Percentiles rank a stretch among this genome's conserved stretches.
These are phyloP conservation scores for Brienomyrus brachyistius DNA, from an alignment of 2,113 vertebrate genomes.

Conservation along the genomic window DNA sequence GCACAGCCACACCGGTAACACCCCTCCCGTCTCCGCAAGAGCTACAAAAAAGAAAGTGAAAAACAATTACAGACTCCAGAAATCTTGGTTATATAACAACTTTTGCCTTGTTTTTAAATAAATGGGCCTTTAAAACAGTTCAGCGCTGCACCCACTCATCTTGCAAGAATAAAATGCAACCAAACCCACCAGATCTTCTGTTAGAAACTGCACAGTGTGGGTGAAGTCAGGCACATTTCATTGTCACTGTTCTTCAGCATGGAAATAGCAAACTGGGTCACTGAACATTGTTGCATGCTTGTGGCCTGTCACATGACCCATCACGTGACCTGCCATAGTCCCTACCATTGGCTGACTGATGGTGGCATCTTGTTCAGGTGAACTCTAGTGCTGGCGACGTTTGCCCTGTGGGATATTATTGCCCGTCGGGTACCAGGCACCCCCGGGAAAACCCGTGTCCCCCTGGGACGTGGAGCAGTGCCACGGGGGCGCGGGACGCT, in stretches of 20 bases:
- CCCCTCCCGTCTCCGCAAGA: background rate
- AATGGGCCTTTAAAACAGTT: background rate
- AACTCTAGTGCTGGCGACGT: slow-evolving; percentile 62
- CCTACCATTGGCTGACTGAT: background rate
- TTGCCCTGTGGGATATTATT: slow-evolving; percentile 71
- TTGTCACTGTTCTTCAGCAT: background rate
- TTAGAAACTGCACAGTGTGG: background rate
- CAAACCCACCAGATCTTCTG: background rate
- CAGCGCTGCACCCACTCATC: background rate
- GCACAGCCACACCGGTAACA: slow-evolving; percentile 68
- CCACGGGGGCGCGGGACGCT: slow-evolving; percentile 57
- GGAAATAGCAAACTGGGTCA: background rate
- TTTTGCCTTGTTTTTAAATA: background rate
- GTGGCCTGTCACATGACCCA: background rate
- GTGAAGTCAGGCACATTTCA: background rate
- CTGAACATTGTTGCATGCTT: background rate
- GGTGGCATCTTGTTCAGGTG: slow-evolving; percentile 49
- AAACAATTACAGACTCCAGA: background rate
- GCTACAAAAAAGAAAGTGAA: background rate
- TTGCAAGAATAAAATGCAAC: background rate
- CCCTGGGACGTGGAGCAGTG: slow-evolving; percentile 71
- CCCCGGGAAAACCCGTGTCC: slow-evolving; percentile 70
- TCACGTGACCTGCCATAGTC: background rate
- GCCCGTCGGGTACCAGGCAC: slow-evolving; percentile 62
- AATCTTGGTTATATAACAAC: background rate